phyloP scores from a whole-genome alignment of 30 jellyfish, hydroid and myxozoan species.

The Aurelia aurita region DNA sequence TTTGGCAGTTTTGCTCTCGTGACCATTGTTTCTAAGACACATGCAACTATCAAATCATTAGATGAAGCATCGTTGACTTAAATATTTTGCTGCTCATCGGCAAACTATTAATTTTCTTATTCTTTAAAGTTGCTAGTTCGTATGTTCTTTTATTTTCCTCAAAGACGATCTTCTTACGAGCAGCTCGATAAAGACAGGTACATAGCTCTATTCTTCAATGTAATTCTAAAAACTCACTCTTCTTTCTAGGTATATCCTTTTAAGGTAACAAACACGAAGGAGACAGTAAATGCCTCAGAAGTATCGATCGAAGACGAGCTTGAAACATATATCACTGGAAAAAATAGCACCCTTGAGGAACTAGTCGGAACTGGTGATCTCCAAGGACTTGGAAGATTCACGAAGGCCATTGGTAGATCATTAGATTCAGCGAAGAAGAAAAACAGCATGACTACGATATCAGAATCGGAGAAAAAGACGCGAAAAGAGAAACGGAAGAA shows the following conservation, averaged over 20 bases:
- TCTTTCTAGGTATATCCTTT: no score
- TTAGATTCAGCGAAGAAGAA: constrained; percentile 45
- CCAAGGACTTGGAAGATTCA: constrained; percentile 41
- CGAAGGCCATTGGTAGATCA: constrained; percentile 39
- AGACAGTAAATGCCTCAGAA: neutral
- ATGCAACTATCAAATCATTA: no score
- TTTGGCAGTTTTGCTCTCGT: no score
- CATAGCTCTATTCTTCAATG: neutral
- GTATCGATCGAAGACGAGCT: constrained; percentile 33
- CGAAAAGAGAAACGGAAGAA: constrained; percentile 28
- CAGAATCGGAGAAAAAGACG: neutral
- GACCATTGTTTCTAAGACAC: no score
- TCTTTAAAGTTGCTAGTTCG: no score
- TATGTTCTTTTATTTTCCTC: no score
- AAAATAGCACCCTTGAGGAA: constrained; percentile 26
- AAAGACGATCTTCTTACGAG: no score
- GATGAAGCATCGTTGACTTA: no score
- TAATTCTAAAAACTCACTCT: neutral
- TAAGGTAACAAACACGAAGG: no score
- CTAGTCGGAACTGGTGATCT: constrained; percentile 31
- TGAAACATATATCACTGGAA: constrained; percentile 28
- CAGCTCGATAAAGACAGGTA: no score
- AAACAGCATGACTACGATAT: neutral
- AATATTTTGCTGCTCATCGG: no score
- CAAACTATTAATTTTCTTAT: no score